Conservation (phyloP, 1,140 invertebrate species). For the Teleogryllus occipitalis region DNA sequence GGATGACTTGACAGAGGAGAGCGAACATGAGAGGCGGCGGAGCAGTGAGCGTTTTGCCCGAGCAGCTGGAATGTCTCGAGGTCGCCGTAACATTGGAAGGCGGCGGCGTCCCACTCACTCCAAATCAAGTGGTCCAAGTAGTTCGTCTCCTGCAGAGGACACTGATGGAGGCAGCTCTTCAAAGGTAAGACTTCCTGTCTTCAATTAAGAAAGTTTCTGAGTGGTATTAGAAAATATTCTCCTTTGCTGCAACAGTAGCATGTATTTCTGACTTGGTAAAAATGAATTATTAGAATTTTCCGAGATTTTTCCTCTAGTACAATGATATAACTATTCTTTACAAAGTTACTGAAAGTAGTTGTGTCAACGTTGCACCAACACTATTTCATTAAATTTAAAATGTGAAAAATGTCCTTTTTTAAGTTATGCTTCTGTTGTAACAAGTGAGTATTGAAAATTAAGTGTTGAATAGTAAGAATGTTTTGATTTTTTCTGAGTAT, state of each 20-base stretch:
- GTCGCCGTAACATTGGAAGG: constrained; percentile 36
- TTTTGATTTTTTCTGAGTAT: too few relatives aligned
- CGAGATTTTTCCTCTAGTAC: too few relatives aligned
- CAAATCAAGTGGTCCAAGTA: constrained; percentile 29
- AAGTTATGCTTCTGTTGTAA: too few relatives aligned
- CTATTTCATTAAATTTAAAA: too few relatives aligned
- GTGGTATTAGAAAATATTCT: background rate
- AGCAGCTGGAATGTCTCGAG: constrained; percentile 38
- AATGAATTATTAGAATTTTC: background rate
- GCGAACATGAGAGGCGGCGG: constrained; percentile 42
- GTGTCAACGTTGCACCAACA: too few relatives aligned
- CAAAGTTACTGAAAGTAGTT: too few relatives aligned
- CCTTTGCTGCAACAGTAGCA: background rate
- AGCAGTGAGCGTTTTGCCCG: constrained; percentile 49
- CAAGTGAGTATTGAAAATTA: too few relatives aligned
- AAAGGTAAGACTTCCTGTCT: constrained; percentile 8
- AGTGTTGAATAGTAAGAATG: too few relatives aligned
- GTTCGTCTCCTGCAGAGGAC: background rate
- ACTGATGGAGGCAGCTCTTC: constrained; percentile 17
- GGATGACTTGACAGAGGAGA: constrained; percentile 35
- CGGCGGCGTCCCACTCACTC: constrained; percentile 23
- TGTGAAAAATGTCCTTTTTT: too few relatives aligned
- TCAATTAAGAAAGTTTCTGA: background rate
- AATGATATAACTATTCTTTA: too few relatives aligned
- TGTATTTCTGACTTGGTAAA: background rate